Conservation (phyloP, 1,140 invertebrate species). For the Agraylea sexmaculata region DNA sequence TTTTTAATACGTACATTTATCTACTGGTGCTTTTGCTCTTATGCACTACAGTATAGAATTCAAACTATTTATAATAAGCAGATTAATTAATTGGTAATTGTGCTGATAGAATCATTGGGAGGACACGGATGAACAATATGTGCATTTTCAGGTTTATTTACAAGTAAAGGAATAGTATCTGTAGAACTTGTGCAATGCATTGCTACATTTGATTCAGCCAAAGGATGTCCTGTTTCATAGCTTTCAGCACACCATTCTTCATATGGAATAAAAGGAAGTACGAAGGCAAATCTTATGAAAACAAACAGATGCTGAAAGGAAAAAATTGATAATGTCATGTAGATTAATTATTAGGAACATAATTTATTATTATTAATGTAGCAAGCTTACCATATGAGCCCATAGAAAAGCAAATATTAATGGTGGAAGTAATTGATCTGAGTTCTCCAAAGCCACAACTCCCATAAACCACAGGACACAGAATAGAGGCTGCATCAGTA, state of each 20-base stretch:
- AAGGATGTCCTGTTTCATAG: conserved; percentile 8
- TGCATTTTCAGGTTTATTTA: conserved; percentile 15
- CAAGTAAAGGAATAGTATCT: conserved; percentile 18
- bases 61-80: not conserved
- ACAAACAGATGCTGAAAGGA: conserved; percentile 18
- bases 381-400: conserved; percentile 40
- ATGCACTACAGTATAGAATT: too few relatives aligned
- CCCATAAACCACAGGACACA: conserved; percentile 57
- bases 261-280: conserved; percentile 18
- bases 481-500: conserved; percentile 47
- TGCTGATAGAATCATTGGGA: conserved; percentile 13
- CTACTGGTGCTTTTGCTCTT: too few relatives aligned
- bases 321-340: conserved; percentile 3
- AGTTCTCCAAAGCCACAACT: conserved; percentile 58
- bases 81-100: conserved; percentile 14
- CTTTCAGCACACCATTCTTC: conserved; percentile 12
- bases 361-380: not conserved
- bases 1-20: too few relatives aligned
- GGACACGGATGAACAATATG: conserved; percentile 4
- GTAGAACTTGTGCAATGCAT: conserved; percentile 9
- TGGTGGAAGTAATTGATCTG: conserved; percentile 46
- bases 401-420: conserved; percentile 42
- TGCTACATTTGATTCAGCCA: conserved; percentile 6
- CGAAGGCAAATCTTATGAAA: conserved; percentile 13
- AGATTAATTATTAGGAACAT: not conserved